A percentile compares a stretch with the other conserved stretches of the same genome.
phyloP scores from a whole-genome alignment of 2,113 vertebrate species.

The Halcyon senegalensis region DNA sequence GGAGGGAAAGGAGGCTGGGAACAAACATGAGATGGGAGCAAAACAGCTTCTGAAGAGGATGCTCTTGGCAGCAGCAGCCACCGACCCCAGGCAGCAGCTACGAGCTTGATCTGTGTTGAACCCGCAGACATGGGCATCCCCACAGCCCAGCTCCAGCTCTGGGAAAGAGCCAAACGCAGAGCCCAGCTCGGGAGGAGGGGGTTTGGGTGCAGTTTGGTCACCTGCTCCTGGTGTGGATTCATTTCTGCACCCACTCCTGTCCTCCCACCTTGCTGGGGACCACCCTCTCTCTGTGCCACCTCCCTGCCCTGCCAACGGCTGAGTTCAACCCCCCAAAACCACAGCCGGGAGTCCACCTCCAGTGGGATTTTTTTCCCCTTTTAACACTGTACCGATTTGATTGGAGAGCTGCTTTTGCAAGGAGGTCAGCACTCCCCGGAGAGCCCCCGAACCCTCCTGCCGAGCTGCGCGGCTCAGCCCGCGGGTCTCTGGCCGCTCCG shows the following conservation, averaged over 20 bases:
- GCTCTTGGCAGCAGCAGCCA: neutral
- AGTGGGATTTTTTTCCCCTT: fast-evolving
- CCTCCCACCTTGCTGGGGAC: neutral
- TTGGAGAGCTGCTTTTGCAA: neutral
- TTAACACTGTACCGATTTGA: too few relatives aligned
- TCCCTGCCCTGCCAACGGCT: fast-evolving
- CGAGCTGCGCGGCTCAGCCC: neutral
- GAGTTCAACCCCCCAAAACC: fast-evolving
- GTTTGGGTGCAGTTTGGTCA: neutral
- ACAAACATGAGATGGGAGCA: fast-evolving
- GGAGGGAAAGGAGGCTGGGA: neutral
- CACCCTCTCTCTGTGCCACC: neutral
- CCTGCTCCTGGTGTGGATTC: too few relatives aligned
- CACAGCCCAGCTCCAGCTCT: fast-evolving
- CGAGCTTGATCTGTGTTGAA: fast-evolving
- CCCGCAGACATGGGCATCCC: fast-evolving
- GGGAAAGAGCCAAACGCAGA: neutral
- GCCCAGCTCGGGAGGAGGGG: neutral
- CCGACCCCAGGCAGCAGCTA: neutral
- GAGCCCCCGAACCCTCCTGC: neutral
- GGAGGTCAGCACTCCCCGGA: neutral
- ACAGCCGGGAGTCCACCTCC: fast-evolving
- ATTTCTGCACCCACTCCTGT: neutral
- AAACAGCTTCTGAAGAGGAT: neutral
- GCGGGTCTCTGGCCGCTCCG: neutral